phyloP scores from a whole-genome alignment of 2,113 vertebrate genomes.

The Nanorana parkeri region DNA sequence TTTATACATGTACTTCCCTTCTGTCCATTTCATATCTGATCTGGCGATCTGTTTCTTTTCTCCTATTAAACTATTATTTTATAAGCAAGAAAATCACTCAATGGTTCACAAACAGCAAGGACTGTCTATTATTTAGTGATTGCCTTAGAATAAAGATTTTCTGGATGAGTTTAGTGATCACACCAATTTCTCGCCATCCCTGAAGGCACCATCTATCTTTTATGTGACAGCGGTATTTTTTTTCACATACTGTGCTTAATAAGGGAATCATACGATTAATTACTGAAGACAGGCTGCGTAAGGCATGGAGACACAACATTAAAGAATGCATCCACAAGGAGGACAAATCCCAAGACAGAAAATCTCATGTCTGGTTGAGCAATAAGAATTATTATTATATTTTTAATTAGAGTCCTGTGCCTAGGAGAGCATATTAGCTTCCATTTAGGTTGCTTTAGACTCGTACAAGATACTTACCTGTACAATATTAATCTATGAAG shows the following conservation, averaged over 20 bases:
- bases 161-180: background rate
- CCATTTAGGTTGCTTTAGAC: too few relatives aligned
- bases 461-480: too few relatives aligned
- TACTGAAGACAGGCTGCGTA: background rate
- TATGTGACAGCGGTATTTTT: conserved; percentile 23
- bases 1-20: too few relatives aligned
- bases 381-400: too few relatives aligned
- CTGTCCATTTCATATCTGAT: too few relatives aligned
- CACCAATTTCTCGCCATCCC: conserved; percentile 9
- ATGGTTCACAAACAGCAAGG: background rate
- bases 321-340: background rate
- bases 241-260: conserved; percentile 10
- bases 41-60: too few relatives aligned
- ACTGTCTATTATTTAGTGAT: conserved; percentile 24
- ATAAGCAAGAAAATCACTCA: background rate
- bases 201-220: conserved; percentile 19
- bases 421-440: too few relatives aligned
- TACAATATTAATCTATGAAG: too few relatives aligned
- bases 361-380: too few relatives aligned
- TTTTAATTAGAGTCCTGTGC: too few relatives aligned
- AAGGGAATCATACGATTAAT: conserved; percentile 31
- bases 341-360: too few relatives aligned
- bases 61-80: too few relatives aligned
- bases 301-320: background rate
- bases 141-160: conserved; percentile 26